Percentiles rank a stretch among this genome's conserved stretches.
Conservation (phyloP, 2,113 vertebrate genomes). For the Apteryx mantelli region DNA sequence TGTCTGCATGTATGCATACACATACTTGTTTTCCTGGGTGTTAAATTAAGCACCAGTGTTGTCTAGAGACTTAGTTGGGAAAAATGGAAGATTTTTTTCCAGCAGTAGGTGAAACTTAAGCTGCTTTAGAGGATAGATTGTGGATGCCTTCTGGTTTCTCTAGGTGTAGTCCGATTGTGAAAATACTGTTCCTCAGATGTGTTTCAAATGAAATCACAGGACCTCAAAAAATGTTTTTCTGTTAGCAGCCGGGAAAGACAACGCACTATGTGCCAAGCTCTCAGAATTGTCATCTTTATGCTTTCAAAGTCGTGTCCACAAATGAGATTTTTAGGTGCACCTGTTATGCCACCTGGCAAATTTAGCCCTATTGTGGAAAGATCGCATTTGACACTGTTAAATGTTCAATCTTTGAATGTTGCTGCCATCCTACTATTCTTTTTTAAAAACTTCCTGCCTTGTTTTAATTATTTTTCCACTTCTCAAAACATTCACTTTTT, state of each 20-base stretch:
- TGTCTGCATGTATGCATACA: background rate
- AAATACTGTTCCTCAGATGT: background rate
- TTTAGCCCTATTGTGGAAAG: background rate
- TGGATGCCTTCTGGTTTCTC: background rate
- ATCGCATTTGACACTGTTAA: background rate
- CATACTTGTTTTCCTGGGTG: conserved; percentile 6
- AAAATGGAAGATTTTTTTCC: background rate
- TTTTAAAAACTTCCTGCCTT: background rate
- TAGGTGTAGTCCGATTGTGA: background rate
- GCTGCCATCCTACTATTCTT: background rate
- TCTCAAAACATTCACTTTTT: conserved; percentile 69
- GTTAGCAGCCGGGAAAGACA: background rate
- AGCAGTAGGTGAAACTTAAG: background rate
- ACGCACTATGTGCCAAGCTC: background rate
- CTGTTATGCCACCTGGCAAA: background rate
- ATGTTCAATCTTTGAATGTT: background rate
- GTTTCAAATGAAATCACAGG: background rate
- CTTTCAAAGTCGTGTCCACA: background rate
- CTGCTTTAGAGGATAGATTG: background rate
- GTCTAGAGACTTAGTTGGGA: background rate
- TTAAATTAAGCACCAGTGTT: background rate
- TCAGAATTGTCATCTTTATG: background rate
- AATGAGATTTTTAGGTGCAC: background rate
- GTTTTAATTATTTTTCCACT: conserved; percentile 31
- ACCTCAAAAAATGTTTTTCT: background rate